A percentile compares a stretch with the other conserved stretches of the same genome.
phyloP scores from a whole-genome alignment of 2,113 vertebrate species.

The Crotalus helleri region DNA sequence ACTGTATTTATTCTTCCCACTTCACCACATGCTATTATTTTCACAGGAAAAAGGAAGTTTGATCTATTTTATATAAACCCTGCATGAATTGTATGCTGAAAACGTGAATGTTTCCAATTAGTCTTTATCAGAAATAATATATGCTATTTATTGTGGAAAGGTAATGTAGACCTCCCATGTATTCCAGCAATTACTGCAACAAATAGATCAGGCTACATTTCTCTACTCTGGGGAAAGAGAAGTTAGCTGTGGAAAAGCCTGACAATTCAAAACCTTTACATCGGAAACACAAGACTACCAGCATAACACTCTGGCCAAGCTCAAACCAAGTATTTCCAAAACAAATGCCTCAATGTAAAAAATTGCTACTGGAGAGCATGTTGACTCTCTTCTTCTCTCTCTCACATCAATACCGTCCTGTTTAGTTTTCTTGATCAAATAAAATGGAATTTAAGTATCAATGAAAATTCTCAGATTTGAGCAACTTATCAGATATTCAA shows the following conservation, averaged over 20 bases:
- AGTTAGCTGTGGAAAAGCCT: background rate
- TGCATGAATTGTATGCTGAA: background rate
- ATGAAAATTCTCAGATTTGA: background rate
- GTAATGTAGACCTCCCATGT: background rate
- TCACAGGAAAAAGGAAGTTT: background rate
- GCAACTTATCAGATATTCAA: background rate
- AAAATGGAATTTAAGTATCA: slow-evolving; percentile 30
- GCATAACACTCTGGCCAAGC: slow-evolving; percentile 47
- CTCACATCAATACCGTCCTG: background rate
- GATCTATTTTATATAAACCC: background rate
- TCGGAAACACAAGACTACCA: background rate
- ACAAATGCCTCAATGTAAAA: slow-evolving; percentile 61
- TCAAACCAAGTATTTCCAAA: slow-evolving; percentile 60
- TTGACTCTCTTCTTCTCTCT: slow-evolving; percentile 23
- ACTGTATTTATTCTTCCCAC: background rate
- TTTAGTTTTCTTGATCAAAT: background rate
- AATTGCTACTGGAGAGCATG: slow-evolving; percentile 57
- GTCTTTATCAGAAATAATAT: background rate
- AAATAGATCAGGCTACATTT: background rate
- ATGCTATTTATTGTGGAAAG: background rate
- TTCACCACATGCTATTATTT: background rate
- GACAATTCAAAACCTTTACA: background rate
- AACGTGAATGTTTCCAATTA: background rate
- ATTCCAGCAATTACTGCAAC: background rate
- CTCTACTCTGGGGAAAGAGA: background rate